Evolutionary conservation across 2,888 invertebrate genomes (phyloP), one percentile per base, ranked within the genome.

Genomic region (Tupiocoris notatus): DNA sequence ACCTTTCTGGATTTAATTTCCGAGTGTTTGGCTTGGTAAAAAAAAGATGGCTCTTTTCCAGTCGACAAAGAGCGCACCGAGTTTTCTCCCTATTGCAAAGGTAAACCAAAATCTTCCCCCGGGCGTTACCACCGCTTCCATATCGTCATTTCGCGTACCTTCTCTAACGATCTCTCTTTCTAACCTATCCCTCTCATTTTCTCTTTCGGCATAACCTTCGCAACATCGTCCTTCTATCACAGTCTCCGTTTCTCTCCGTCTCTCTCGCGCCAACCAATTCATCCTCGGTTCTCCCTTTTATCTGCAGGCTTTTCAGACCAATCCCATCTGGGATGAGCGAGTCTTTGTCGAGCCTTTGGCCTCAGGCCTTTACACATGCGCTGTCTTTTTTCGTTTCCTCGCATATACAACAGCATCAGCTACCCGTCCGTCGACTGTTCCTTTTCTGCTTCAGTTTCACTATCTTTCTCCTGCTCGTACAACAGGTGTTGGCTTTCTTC

Each of bases 401-500:
- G 39, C 12, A 12, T 39, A 39, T 12, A 39, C 39, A 39, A n/a
- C 39, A 39, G 39, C 39, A 39, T 7, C 12, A n/a, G n/a, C n/a
- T n/a, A n/a, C n/a, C n/a, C n/a, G n/a, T n/a, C n/a, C n/a, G n/a
- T n/a, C n/a, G n/a, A 39, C 39, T 39, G 6, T 39, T 39, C 39
- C 12, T n/a, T n/a, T n/a, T n/a, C n/a, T 39, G 39, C 12, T 39
- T 39, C 39, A 3, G 39, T 39, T 39, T 39, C 39, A 3, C 39
- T 12, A 39, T 39, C 39, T 39, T 39, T 39, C 57, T 22, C 67
- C 23, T 59, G 9, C 23, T 21, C 61, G 39, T 58, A 70, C 70
- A 70, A 70, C 70, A 70, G 70, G 70, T 70, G 70, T 70, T 70
- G 70, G 70, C 70, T 70, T 70, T 59, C 70, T 70, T 70, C 61